Evolutionary conservation across 2,797 vertebrate species (phyloP).

Genomic region (Peromyscus aztecus): DNA sequence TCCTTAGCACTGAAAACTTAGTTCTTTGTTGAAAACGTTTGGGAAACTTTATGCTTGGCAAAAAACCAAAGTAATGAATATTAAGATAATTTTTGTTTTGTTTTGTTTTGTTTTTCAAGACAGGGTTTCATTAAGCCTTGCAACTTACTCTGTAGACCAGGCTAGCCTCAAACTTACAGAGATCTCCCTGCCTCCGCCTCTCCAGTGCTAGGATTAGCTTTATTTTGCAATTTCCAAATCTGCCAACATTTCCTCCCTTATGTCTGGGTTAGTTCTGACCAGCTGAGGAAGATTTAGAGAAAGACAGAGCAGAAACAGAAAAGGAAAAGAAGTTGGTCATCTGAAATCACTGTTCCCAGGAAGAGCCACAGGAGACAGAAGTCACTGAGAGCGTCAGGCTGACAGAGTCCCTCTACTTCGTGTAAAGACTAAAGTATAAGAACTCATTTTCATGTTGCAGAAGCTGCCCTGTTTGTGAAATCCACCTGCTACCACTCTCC

Average conservation of each 20-base stretch:
- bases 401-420: background rate
- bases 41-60: background rate
- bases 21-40: constrained; percentile 53
- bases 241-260: background rate
- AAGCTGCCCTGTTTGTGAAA: background rate
- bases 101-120: background rate
- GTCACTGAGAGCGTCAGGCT: background rate
- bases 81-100: background rate
- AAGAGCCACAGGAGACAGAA: background rate
- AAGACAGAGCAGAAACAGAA: background rate
- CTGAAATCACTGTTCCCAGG: too few species aligned
- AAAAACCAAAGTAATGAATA: background rate
- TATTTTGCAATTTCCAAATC: background rate
- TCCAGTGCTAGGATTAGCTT: background rate
- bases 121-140: background rate
- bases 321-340: background rate
- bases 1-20: constrained; percentile 16
- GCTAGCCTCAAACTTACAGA: background rate
- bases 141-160: background rate
- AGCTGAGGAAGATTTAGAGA: background rate
- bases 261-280: background rate
- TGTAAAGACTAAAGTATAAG: background rate
- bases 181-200: background rate
- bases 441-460: background rate
- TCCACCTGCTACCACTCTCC: background rate